Conservation (phyloP, 2,888 invertebrate genomes). For the Andrena camellia region DNA sequence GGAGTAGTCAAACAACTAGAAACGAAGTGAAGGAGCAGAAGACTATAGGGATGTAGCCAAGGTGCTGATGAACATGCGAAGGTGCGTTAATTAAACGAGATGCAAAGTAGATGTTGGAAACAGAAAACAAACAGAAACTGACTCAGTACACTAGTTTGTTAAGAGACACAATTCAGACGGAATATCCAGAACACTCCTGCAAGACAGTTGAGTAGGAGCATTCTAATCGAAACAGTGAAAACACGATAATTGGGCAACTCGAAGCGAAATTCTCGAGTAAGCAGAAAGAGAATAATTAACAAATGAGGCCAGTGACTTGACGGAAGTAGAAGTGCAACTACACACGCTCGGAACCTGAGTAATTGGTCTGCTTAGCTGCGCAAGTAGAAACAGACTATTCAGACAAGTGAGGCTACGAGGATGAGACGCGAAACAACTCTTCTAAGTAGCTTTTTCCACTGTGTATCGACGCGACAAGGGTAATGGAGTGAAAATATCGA, state of each 20-base stretch:
- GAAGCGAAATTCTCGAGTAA: conserved; percentile 4
- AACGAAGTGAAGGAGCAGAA: too few relatives aligned
- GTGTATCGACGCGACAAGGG: too few relatives aligned
- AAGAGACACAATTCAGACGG: too few relatives aligned
- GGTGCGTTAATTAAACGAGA: not conserved
- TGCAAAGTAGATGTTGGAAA: too few relatives aligned
- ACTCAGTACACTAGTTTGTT: too few relatives aligned
- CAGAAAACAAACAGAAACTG: too few relatives aligned
- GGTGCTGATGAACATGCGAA: not conserved
- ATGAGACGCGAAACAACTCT: too few relatives aligned
- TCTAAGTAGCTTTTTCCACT: too few relatives aligned
- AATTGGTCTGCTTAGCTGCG: not conserved
- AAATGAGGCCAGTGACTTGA: not conserved
- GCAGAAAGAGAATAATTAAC: conserved; percentile 27
- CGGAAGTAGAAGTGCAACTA: not conserved
- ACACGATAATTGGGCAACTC: conserved; percentile 11
- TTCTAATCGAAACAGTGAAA: not conserved
- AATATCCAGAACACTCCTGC: not conserved
- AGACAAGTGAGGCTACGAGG: not conserved
- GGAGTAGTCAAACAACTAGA: too few relatives aligned
- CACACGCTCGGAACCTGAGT: not conserved
- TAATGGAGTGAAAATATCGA: not conserved
- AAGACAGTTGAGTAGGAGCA: not conserved
- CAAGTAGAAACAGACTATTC: not conserved
- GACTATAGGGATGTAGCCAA: not conserved